Evolutionary conservation across 2,888 invertebrate genomes (phyloP).

Genomic region (Venusia cambrica): DNA sequence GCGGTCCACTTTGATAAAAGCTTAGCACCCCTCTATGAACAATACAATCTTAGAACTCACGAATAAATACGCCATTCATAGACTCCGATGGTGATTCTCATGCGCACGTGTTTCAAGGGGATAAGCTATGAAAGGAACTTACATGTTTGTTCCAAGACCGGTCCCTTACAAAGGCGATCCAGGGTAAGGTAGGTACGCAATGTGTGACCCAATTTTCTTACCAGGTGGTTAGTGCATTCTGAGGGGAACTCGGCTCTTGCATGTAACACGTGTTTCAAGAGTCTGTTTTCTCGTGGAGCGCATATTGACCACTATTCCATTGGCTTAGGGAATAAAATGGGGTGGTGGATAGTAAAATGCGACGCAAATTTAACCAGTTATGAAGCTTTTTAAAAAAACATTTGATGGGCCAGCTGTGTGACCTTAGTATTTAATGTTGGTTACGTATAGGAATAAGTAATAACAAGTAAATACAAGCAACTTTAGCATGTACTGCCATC

Average conservation of each 20-base stretch:
- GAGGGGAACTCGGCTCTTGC: slow-evolving; percentile 52
- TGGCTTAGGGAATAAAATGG: slow-evolving; percentile 21
- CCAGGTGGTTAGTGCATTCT: slow-evolving; percentile 73
- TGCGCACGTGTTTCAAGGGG: slow-evolving; percentile 68
- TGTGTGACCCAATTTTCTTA: slow-evolving; percentile 74
- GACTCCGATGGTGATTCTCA: slow-evolving; percentile 42
- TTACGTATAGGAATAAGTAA: too few relatives aligned
- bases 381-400: slow-evolving; percentile 45
- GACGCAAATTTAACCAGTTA: slow-evolving; percentile 56
- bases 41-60: slow-evolving; percentile 28
- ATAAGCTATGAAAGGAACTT: slow-evolving; percentile 51
- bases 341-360: slow-evolving; percentile 40
- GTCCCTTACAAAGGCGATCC: slow-evolving; percentile 45
- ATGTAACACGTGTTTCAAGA: slow-evolving; percentile 19
- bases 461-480: too few relatives aligned
- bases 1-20: slow-evolving; percentile 14
- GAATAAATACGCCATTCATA: slow-evolving; percentile 45
- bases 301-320: slow-evolving; percentile 24
- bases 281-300: not conserved
- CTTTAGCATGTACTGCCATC: too few relatives aligned
- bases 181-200: slow-evolving; percentile 55
- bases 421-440: slow-evolving; percentile 50
- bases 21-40: slow-evolving; percentile 24
- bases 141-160: slow-evolving; percentile 40
- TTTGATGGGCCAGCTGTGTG: slow-evolving; percentile 57